Conservation (phyloP, 2,888 invertebrate genomes). For the Galerucella pusilla region DNA sequence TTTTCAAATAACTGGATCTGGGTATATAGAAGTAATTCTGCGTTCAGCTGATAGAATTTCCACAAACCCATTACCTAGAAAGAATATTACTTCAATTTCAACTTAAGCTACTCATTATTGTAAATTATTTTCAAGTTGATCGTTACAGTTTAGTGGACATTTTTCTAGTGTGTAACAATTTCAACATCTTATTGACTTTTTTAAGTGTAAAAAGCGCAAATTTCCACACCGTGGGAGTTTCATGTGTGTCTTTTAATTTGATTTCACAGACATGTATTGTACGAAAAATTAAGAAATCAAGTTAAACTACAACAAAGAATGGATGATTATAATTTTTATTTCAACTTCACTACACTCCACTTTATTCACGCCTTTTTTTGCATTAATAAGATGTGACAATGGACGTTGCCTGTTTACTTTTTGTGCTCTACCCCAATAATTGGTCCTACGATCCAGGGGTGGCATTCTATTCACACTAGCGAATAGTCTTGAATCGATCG, state of each 20-base stretch:
- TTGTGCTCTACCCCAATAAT: too few relatives aligned
- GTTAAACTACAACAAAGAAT: background rate
- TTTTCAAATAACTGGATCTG: conserved; percentile 3
- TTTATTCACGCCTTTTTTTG: background rate
- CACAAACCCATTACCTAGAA: background rate
- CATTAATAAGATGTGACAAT: background rate
- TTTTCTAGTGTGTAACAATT: background rate
- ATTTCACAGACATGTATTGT: background rate
- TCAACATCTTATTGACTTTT: background rate
- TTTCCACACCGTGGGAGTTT: background rate
- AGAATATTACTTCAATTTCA: background rate
- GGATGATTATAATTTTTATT: background rate
- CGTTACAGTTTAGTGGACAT: background rate
- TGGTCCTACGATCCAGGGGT: too few relatives aligned
- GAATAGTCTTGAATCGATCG: too few relatives aligned
- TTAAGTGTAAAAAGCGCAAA: background rate
- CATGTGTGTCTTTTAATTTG: background rate
- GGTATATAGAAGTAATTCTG: conserved; percentile 15
- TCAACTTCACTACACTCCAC: background rate
- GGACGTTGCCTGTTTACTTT: too few relatives aligned
- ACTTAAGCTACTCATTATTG: background rate
- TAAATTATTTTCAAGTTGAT: background rate
- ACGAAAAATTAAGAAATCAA: background rate
- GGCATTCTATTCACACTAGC: too few relatives aligned
- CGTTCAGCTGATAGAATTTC: conserved; percentile 6